Evolutionary conservation across 2,113 vertebrate genomes (phyloP).

Genomic region (Panurus biarmicus): DNA sequence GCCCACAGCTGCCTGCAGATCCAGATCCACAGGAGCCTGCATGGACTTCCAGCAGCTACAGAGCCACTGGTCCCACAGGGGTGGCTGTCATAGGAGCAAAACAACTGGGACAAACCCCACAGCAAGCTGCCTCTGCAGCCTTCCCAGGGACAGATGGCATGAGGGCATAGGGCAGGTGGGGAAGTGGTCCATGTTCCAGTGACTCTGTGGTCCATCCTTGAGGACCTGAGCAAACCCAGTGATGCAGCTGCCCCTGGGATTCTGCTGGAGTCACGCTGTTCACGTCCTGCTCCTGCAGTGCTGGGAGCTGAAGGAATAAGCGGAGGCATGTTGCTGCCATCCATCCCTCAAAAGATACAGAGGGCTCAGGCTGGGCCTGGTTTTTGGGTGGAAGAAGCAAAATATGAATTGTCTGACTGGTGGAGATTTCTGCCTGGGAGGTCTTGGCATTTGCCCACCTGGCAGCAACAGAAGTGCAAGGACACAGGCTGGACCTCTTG

Average conservation of each 20-base stretch:
- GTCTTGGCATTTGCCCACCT: background rate
- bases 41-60: background rate
- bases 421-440: background rate
- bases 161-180: background rate
- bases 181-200: background rate
- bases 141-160: background rate
- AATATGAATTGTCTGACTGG: background rate
- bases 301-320: background rate
- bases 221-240: background rate
- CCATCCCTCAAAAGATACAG: background rate
- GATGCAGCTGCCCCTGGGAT: background rate
- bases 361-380: background rate
- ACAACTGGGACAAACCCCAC: background rate
- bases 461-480: background rate
- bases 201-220: background rate
- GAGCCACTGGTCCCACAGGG: accelerated
- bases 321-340: background rate
- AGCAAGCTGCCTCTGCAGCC: background rate
- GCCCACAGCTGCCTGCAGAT: background rate
- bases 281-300: accelerated
- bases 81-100: background rate
- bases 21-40: background rate
- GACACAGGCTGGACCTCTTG: background rate
- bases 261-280: accelerated
- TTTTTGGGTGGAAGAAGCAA: background rate